Evolutionary conservation across 2,888 invertebrate genomes (phyloP), one percentile per base, ranked within the genome.

Genomic region (Capitulum mitella): DNA sequence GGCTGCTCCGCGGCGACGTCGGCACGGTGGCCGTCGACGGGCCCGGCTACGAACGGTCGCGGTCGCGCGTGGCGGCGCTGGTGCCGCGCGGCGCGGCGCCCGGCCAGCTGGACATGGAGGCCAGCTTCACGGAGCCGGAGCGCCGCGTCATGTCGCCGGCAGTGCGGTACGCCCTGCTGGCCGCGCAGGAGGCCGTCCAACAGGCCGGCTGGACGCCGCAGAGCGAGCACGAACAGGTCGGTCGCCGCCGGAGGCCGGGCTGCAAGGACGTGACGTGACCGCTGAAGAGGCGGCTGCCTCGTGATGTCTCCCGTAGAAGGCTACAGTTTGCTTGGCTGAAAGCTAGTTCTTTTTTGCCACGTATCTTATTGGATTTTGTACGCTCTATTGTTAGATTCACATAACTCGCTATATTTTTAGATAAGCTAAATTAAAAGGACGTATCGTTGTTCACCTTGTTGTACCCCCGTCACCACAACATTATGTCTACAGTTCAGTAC

Each of bases 141-240:
- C 43, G 79, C 32, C 79, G 81, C 48, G 78, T 79, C 74, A 80
- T 81, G 79, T 79, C 79, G 3, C 79, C 79, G 5, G 80, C 81
- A 19, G 80, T 79, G 26, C 51, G 79, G 26, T 81, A 76, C 78
- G 81, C 80, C n/a, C 61, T 54, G 77, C 48, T 51, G 77, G 46
- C 77, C 32, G 77, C 77, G 6, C 32, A 51, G 77, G 51, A 51
- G 77, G 48, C 48, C 34, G 46, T 77, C 22, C 32, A 54, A 46
- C 46, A 51, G 29, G 77, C 51, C 51, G 46, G 77, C 77, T 51
- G 46, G 46, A 1, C 43, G 32, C 46, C 48, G 26, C 5, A 1
- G 32, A 46, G 16, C 46, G n/a, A 29, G 46, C 19, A 77, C 6
- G 16, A 48, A 12, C 51, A 54, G 51, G 77, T 51, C 19, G n/a